Evolutionary conservation across 2,113 vertebrate species (phyloP), one percentile per base, ranked within the genome.

Genomic region (Callithrix jacchus): DNA sequence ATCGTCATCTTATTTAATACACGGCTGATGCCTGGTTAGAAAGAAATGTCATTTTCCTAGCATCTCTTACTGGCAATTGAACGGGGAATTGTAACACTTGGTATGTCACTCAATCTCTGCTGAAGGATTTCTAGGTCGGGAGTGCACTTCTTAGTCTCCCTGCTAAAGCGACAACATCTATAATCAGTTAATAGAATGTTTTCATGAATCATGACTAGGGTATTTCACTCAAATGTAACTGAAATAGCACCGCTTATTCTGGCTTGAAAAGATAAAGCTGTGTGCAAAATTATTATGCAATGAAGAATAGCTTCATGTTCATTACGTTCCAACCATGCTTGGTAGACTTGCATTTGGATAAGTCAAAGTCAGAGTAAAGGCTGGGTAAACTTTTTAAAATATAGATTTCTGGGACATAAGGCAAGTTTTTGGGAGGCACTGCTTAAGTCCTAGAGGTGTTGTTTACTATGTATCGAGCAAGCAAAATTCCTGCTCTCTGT

Each of bases 131-230:
- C 87, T 84, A 81, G 84, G 95, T 95, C 86, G 95, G 32, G 74
- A 97, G 58, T 49, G 35, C 18, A 93, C 30, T 58, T 95, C 88
- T 97, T 70, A 47, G 23, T 90, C 91, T 87, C 35, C 54, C 40
- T 7, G 8, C 83, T 2, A 1, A 96, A 95, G 54, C 2, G 49
- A 93, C 77, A 96, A 96, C 94, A 89, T 97, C 64, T 97, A 47
- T 92, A 97, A 97, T 96, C 93, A 97, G 96, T 92, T 98, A 96
- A 97, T 97, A 73, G 98, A 97, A 97, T 95, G 11, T 96, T 98
- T 98, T 95, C 89, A 79, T 97, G 88, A 98, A 89, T 97, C 94
- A 95, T 56, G 93, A 94, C 35, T 30, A 74, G 27, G 71, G 68
- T 94, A 91, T 97, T 98, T 98, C 40, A 93, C 87, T 97, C 87